Evolutionary conservation across 2,797 vertebrate genomes (phyloP).

Genomic region (Sebastes steindachneri): DNA sequence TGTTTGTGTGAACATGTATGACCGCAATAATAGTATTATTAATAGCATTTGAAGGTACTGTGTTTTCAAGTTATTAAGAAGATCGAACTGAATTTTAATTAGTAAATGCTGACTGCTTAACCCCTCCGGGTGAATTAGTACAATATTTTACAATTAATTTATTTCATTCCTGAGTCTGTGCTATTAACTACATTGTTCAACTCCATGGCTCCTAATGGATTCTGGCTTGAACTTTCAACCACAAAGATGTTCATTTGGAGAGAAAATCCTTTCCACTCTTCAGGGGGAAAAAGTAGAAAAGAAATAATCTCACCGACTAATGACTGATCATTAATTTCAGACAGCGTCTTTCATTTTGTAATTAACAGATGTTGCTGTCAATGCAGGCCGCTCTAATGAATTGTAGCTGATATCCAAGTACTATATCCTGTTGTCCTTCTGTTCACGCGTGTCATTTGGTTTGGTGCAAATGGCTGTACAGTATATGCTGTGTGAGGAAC

Average conservation of each 20-base stretch:
- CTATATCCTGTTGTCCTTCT: neutral
- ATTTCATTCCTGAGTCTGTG: neutral
- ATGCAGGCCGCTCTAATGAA: neutral
- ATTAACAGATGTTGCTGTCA: neutral
- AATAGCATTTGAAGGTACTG: neutral
- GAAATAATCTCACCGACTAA: conserved; percentile 6
- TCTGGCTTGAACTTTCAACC: neutral
- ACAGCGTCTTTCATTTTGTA: neutral
- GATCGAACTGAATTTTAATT: neutral
- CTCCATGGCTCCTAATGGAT: neutral
- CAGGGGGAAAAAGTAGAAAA: neutral
- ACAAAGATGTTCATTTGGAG: neutral
- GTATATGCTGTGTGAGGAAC: neutral
- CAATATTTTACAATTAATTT: neutral
- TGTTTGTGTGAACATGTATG: neutral
- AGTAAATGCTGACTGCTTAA: neutral
- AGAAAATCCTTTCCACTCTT: neutral
- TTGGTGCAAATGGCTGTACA: too few relatives aligned
- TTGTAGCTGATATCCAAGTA: neutral
- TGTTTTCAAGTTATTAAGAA: neutral
- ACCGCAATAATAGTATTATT: neutral
- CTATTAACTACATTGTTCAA: neutral
- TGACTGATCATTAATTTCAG: conserved; percentile 3
- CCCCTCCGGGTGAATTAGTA: neutral
- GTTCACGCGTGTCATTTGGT: neutral